Conservation (phyloP, 2,113 vertebrate genomes). For the Laterallus jamaicensis region DNA sequence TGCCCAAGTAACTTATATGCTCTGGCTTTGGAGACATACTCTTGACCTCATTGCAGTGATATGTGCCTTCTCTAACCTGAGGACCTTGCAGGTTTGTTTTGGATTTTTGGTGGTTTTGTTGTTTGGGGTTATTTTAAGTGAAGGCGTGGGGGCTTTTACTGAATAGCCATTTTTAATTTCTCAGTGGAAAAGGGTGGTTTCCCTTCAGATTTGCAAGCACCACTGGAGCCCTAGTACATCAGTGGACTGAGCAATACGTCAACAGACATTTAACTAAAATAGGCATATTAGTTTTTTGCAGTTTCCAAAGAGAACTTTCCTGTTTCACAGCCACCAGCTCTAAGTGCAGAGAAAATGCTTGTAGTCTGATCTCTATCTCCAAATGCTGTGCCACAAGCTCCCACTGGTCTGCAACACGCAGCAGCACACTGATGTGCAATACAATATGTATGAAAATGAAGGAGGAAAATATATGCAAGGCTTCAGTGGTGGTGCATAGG, state of each 20-base stretch:
- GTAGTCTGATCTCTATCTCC: not conserved
- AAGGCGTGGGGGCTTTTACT: not conserved
- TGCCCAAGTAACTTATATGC: not conserved
- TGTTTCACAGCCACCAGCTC: not conserved
- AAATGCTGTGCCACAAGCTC: constrained; percentile 11
- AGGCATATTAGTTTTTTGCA: not conserved
- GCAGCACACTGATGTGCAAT: constrained; percentile 27
- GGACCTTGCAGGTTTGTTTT: not conserved
- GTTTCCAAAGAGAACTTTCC: not conserved
- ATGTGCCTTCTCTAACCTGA: not conserved
- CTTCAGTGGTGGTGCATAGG: not conserved
- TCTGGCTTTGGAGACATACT: not conserved
- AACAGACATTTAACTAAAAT: not conserved
- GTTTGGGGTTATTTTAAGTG: no score
- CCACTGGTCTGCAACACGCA: not conserved
- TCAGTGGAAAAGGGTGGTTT: not conserved
- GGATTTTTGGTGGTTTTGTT: no score
- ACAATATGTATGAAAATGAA: constrained; percentile 57
- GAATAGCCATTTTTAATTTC: not conserved
- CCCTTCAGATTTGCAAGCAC: not conserved
- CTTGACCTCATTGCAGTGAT: not conserved
- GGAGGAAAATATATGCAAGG: constrained; percentile 26
- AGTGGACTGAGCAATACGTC: not conserved
- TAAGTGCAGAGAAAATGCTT: not conserved
- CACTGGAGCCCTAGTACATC: not conserved